These are phyloP conservation scores for Dasyprocta punctata DNA, from an alignment of 2,113 vertebrate species.

Conservation along the genomic window DNA sequence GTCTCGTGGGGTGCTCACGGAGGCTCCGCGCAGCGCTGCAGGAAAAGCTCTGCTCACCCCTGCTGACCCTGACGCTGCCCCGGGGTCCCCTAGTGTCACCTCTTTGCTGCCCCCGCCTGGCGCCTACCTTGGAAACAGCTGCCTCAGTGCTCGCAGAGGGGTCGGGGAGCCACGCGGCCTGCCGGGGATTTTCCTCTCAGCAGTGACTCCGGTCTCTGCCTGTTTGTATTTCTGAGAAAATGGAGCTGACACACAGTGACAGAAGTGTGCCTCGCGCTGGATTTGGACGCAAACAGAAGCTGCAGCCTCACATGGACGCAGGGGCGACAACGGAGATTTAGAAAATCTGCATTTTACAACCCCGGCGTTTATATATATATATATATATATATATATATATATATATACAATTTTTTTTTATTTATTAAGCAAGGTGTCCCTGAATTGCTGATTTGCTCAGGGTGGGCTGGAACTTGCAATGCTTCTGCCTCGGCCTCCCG, in stretches of 20 bases:
- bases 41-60: no score
- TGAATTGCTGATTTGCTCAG: neutral
- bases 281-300: neutral
- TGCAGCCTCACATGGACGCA: neutral
- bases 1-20: neutral
- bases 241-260: neutral
- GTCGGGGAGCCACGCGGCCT: accelerated
- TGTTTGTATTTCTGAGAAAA: neutral
- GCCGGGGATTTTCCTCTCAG: neutral
- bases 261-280: neutral
- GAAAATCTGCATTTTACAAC: neutral
- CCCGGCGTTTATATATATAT: no score
- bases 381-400: no score
- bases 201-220: neutral
- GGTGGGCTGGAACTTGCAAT: neutral
- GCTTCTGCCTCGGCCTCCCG: neutral
- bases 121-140: neutral
- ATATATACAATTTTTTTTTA: neutral
- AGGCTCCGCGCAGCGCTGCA: no score
- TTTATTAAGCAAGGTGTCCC: neutral
- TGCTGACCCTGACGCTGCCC: neutral
- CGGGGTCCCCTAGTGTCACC: no score
- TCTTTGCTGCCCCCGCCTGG: neutral
- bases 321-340: neutral
- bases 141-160: neutral